Base-by-base conservation (phyloP, 1,140 invertebrate species). In the Euschistus heros region DNA sequence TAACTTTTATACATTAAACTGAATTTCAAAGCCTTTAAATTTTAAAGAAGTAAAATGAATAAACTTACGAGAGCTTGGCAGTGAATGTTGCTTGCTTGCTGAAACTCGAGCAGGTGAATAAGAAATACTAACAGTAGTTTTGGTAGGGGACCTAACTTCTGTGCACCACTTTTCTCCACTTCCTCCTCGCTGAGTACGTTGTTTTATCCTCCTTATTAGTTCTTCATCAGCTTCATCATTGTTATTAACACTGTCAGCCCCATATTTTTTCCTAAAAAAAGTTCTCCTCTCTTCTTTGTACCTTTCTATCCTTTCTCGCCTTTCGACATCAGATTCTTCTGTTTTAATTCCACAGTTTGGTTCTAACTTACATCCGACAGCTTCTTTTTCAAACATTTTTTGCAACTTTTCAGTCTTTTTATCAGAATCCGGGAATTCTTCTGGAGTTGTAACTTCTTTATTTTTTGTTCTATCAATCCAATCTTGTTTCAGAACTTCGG, bases 261-360 rank as follows among this genome's bases (percentile, higher is more conserved):
- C 85, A 71, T 90, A 91, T 74, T 92, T 93, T 71, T 94, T 89
- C 30, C 90, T 81, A 22, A 94, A 74, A 71, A 91, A 89, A 62
- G 84, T 86, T 63, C 92, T 79, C n/a, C 92, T 78, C 73, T 94
- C 91, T 73, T 93, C 90, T 77, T 95, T 95, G 72, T 94, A 94
- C 72, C 88, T 70, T 63, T 72, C 70, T 63, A 73, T 73, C 17
- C 70, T 52, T 66, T 73, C 74, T 62, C 13, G 72, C 64, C 47
- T 69, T 60, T 68, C 72, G 44, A 70, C 71, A 33, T 76, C 78
- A 22, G 72, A 72, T 70, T 83, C 81, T 59, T 52, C 63, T 13
- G 1, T 61, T 18, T 24, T 33, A 33, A 42, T 7, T 42, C 15
- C 15, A 26, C 22, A 24, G 15, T 26, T 22, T 27, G 18, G 6